These are phyloP conservation scores for Ectropis crepuscularia DNA, from an alignment of 2,888 invertebrate species.

Conservation along the genomic window DNA sequence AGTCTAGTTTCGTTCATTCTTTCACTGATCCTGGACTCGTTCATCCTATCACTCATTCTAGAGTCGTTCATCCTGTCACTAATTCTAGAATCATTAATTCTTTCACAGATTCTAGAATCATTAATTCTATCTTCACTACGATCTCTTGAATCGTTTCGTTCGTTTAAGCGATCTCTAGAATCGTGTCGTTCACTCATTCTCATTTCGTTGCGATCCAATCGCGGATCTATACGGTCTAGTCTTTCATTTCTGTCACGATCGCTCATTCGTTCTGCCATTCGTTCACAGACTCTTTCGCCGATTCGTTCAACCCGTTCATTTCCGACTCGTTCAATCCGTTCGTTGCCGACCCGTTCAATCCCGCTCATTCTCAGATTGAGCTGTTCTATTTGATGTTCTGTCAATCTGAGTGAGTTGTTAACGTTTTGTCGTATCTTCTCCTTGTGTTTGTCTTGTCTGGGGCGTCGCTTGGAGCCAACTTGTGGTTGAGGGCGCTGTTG, in stretches of 20 bases:
- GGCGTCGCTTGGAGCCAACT: slow-evolving; percentile 72
- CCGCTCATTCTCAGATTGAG: slow-evolving; percentile 58
- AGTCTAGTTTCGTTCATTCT: slow-evolving; percentile 62
- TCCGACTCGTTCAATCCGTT: slow-evolving; percentile 35
- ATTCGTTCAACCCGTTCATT: slow-evolving; percentile 18
- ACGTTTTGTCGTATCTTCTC: slow-evolving; percentile 61
- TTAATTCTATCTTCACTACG: slow-evolving; percentile 41
- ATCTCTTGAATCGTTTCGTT: slow-evolving; percentile 45
- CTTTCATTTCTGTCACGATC: too few relatives aligned
- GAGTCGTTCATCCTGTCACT: slow-evolving; percentile 46
- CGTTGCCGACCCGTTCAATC: slow-evolving; percentile 28
- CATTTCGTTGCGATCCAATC: slow-evolving; percentile 30
- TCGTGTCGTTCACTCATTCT: slow-evolving; percentile 38
- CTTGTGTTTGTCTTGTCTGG: slow-evolving; percentile 69
- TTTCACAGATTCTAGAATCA: slow-evolving; percentile 44
- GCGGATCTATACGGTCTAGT: slow-evolving; percentile 17
- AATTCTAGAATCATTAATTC: slow-evolving; percentile 45
- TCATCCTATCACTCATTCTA: slow-evolving; percentile 48
- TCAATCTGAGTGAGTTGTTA: slow-evolving; percentile 49
- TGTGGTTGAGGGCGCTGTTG: slow-evolving; percentile 78
- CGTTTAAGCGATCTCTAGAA: slow-evolving; percentile 41
- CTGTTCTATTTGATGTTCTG: slow-evolving; percentile 56
- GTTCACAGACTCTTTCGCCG: not conserved
- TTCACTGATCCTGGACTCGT: slow-evolving; percentile 60
- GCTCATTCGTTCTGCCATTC: not conserved